phyloP scores from a whole-genome alignment of 2,888 invertebrate genomes.

The Pyrochroa serraticornis region DNA sequence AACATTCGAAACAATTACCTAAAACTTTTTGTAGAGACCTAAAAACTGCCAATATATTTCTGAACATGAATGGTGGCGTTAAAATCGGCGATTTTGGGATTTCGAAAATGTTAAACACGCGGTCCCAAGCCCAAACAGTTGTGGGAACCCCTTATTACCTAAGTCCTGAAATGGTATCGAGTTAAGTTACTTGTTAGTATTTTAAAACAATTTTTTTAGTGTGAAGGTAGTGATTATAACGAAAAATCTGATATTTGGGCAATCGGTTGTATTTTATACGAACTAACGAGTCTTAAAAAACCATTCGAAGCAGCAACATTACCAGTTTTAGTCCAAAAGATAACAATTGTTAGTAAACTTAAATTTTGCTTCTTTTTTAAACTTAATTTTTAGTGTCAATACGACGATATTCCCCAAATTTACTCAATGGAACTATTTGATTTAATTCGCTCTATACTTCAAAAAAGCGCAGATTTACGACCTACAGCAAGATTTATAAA shows the following conservation, averaged over 20 bases:
- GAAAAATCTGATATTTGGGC: slow-evolving; percentile 83
- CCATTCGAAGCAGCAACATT: slow-evolving; percentile 77
- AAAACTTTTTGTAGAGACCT: slow-evolving; percentile 63
- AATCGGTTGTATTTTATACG: slow-evolving; percentile 76
- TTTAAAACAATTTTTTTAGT: slow-evolving; percentile 58
- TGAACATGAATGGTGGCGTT: slow-evolving; percentile 69
- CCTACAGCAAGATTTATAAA: slow-evolving; percentile 68
- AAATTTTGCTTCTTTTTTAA: slow-evolving; percentile 2
- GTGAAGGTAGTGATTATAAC: slow-evolving; percentile 76
- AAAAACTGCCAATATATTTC: slow-evolving; percentile 76
- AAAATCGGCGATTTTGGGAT: slow-evolving; percentile 81
- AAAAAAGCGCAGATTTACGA: slow-evolving; percentile 65
- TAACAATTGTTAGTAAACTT: slow-evolving; percentile 64
- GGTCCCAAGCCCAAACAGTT: slow-evolving; percentile 70
- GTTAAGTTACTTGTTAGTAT: slow-evolving; percentile 6
- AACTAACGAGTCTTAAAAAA: slow-evolving; percentile 73
- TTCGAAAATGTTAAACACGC: slow-evolving; percentile 73
- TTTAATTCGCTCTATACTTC: slow-evolving; percentile 67
- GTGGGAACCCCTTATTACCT: slow-evolving; percentile 77
- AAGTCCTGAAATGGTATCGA: slow-evolving; percentile 72
- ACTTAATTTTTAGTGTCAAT: slow-evolving; percentile 63
- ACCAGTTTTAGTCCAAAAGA: slow-evolving; percentile 75
- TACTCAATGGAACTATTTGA: slow-evolving; percentile 69
- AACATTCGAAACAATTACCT: background rate
- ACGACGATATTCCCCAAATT: slow-evolving; percentile 68